Evolutionary conservation across 2,888 invertebrate species (phyloP).

Genomic region (Caenorhabditis uteleia): DNA sequence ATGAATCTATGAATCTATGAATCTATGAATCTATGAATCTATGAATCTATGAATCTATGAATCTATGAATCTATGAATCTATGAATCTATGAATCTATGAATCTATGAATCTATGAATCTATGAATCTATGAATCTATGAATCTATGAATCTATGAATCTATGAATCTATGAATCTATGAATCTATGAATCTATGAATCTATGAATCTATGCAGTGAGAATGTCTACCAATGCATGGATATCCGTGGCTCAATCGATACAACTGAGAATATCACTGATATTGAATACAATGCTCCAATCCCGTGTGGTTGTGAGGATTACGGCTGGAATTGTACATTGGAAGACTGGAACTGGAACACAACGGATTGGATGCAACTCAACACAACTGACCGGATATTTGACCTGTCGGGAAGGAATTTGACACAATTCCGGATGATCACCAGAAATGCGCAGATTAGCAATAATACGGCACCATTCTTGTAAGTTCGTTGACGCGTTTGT

Average conservation of each 20-base stretch:
- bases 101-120: too few species aligned
- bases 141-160: too few species aligned
- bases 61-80: too few species aligned
- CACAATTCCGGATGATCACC: conserved; percentile 57
- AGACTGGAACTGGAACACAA: conserved; percentile 51
- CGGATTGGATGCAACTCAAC: conserved; percentile 43
- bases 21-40: too few species aligned
- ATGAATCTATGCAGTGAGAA: conserved; percentile 9
- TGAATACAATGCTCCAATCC: conserved; percentile 49
- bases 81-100: too few species aligned
- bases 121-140: too few species aligned
- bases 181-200: neutral
- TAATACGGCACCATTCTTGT: conserved; percentile 32
- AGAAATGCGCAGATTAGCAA: conserved; percentile 16
- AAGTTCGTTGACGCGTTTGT: too few species aligned
- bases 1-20: too few species aligned
- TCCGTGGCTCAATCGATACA: conserved; percentile 18
- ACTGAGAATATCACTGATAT: conserved; percentile 18
- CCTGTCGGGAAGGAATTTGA: conserved; percentile 51
- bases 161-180: too few species aligned
- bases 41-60: too few species aligned
- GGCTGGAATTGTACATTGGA: conserved; percentile 62
- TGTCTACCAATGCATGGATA: conserved; percentile 15
- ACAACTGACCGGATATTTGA: conserved; percentile 61
- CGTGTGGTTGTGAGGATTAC: conserved; percentile 47